Evolutionary conservation across 2,888 invertebrate genomes (phyloP).

Genomic region (Leptopterna dolabrata): DNA sequence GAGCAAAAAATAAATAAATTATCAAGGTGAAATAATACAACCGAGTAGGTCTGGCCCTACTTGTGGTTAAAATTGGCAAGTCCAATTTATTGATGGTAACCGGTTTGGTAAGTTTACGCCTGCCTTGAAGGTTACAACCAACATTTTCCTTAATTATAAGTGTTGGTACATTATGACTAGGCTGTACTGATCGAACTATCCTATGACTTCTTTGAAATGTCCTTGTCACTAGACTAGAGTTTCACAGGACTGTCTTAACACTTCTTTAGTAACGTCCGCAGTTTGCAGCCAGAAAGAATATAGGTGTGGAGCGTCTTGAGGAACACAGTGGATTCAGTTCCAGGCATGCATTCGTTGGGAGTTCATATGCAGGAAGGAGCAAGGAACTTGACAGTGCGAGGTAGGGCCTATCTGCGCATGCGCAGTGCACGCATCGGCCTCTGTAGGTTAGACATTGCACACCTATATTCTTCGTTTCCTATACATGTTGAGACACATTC

Average conservation of each 20-base stretch:
- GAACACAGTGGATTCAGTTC: no score
- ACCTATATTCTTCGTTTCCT: conserved; percentile 35
- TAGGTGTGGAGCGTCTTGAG: conserved; percentile 27
- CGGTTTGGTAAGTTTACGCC: background rate
- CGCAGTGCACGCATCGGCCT: background rate
- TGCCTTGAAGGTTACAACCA: background rate
- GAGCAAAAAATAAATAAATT: background rate
- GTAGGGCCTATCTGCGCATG: background rate
- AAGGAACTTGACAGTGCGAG: background rate
- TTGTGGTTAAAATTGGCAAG: background rate
- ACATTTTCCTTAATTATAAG: background rate
- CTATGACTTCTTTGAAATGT: conserved; percentile 27
- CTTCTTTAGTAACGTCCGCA: background rate
- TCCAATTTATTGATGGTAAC: background rate
- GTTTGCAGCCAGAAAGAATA: background rate
- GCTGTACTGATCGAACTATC: background rate
- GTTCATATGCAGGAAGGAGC: background rate
- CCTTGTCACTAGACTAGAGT: conserved; percentile 31
- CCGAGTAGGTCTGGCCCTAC: no score
- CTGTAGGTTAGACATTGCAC: background rate
- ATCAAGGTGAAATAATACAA: background rate
- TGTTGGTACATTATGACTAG: conserved; percentile 23
- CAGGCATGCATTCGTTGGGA: background rate
- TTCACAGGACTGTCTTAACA: background rate
- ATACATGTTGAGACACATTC: conserved; percentile 48